Percentiles rank a stretch among this genome's conserved stretches.
These are phyloP conservation scores for Euplagia quadripunctaria DNA, from an alignment of 2,888 invertebrate species.

Conservation along the genomic window DNA sequence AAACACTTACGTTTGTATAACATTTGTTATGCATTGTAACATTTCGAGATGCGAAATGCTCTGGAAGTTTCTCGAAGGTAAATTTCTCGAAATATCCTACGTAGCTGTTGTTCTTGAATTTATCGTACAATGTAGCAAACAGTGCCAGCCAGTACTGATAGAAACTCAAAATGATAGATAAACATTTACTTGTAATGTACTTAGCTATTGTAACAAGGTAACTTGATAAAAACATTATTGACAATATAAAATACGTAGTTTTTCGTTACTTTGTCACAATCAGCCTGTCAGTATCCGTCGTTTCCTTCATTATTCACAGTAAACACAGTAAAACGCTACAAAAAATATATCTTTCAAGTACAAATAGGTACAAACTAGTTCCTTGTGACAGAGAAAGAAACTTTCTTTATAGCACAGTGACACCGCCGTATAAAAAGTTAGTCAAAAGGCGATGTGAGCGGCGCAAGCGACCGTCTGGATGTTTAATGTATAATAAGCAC, in stretches of 20 bases:
- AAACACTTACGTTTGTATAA: constrained; percentile 28
- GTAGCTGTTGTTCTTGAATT: background rate
- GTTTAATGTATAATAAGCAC: constrained; percentile 44
- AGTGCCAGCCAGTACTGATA: background rate
- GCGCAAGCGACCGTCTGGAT: constrained; percentile 23
- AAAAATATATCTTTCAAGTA: constrained; percentile 20
- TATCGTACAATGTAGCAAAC: constrained; percentile 4
- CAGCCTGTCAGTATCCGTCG: constrained; percentile 29
- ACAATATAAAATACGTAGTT: constrained; percentile 33
- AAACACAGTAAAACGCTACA: constrained; percentile 4
- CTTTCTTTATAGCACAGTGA: constrained; percentile 37
- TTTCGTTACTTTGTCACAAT: constrained; percentile 41
- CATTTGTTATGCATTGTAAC: constrained; percentile 25
- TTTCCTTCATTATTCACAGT: constrained; percentile 39
- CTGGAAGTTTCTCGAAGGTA: constrained; percentile 19
- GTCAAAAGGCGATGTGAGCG: constrained; percentile 24
- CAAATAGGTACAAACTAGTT: constrained; percentile 5
- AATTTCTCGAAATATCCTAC: constrained; percentile 11
- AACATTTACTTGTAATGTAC: background rate
- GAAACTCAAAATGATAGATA: constrained; percentile 7
- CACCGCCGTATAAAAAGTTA: constrained; percentile 34
- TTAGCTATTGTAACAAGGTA: background rate
- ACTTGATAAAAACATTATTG: constrained; percentile 27
- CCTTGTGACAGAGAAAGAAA: constrained; percentile 30
- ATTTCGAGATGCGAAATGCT: constrained; percentile 20